Base-by-base conservation (phyloP, 1,140 invertebrate species). In the Drosophila oshimai region DNA sequence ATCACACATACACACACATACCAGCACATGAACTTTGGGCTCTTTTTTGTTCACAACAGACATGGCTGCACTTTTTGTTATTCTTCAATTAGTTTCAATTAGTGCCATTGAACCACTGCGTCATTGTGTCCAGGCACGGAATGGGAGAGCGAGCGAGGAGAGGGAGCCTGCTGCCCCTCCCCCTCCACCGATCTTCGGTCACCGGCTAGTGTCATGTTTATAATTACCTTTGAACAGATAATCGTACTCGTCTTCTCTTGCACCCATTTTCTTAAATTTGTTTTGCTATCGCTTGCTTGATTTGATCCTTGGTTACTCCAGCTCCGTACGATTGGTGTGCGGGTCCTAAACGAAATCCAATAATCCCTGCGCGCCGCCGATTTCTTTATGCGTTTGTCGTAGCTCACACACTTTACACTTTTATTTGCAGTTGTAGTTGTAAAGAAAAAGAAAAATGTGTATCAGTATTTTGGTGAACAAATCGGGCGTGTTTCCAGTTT, bases 241-340 rank as follows among this genome's bases (percentile, higher is more conserved):
- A 94, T 99, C 99, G 93, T 99, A 99, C 94, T 99, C 98, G 93
- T 99, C 98, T 93, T 99, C 98, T 93, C 98, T 97, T 93, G 96
- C 96, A 92, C 96, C 96, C 97, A 98, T 98, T 93, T 94, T 94
- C 24, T 29, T 31, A 18, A 24, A 22, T 68, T 68, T 68, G 62
- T 65, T 65, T 65, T 65, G 28, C 60, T 65, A 37, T 31, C 74
- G 65, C 57, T 79, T 51, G 64, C 57, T 70, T 37, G 39, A 53
- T 31, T 50, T n/a, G 28, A 24, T 57, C 58, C 58, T 61, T 41
- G 22, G 41, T 12, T 13, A 44, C 29, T 58, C 53, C 26, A 41
- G 17, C 28, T 65, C 53, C 58, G 47, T 70, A 39, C 44, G 31
- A 36, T 74, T 84, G 29, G 33, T 84, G 45, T 58, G 49, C 29